These are phyloP conservation scores for Syndactyla subalaris DNA, from an alignment of 2,797 vertebrate genomes.

Conservation along the genomic window DNA sequence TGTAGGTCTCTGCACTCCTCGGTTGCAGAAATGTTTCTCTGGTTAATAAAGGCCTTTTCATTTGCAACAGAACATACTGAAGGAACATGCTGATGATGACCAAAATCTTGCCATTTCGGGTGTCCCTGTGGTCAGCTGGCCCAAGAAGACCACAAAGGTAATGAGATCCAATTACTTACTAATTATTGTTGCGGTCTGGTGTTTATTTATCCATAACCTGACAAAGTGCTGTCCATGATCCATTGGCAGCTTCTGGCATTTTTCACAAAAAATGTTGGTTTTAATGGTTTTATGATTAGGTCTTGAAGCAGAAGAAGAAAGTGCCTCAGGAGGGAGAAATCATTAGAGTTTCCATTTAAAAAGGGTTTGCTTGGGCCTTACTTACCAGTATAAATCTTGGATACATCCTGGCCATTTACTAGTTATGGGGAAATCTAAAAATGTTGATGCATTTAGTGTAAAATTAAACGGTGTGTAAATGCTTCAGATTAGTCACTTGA, in stretches of 20 bases:
- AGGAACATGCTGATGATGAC: slow-evolving; percentile 93
- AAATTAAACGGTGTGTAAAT: neutral
- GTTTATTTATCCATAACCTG: neutral
- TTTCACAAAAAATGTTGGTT: neutral
- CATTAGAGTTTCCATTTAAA: neutral
- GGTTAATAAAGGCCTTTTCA: slow-evolving; percentile 60
- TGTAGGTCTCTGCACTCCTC: neutral
- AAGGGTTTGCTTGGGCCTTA: neutral
- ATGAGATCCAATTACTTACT: neutral
- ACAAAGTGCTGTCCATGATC: neutral
- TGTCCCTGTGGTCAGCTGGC: slow-evolving; percentile 91
- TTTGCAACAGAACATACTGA: slow-evolving; percentile 86
- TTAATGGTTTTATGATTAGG: neutral
- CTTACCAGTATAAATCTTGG: neutral
- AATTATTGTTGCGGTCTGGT: neutral
- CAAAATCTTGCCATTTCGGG: slow-evolving; percentile 90
- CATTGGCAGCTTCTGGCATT: neutral
- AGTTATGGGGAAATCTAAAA: neutral
- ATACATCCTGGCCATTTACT: neutral
- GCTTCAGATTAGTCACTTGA: neutral
- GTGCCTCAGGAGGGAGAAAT: neutral
- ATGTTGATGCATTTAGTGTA: neutral
- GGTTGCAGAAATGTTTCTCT: neutral
- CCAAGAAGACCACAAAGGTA: slow-evolving; percentile 92
- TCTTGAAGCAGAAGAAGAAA: neutral